These are phyloP conservation scores for Crocidura indochinensis DNA, from an alignment of 2,797 vertebrate genomes.

Conservation along the genomic window DNA sequence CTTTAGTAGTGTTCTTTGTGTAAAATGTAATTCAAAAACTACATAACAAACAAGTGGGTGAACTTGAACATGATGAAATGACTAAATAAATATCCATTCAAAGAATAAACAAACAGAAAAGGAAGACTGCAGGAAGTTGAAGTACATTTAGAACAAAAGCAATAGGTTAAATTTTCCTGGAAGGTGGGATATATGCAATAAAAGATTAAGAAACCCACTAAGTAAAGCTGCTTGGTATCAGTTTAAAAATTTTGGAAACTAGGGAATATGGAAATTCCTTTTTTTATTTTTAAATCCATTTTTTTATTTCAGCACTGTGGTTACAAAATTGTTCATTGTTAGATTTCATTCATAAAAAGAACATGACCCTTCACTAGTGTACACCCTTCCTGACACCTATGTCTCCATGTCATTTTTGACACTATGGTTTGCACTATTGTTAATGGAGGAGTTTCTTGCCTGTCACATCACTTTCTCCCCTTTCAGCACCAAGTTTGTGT, in stretches of 20 bases:
- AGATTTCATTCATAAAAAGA: too few species aligned
- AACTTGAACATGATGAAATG: neutral
- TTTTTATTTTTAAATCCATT: too few species aligned
- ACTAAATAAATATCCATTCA: neutral
- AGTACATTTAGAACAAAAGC: neutral
- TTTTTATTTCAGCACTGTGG: too few species aligned
- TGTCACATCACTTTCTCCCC: too few species aligned
- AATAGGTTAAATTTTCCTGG: neutral
- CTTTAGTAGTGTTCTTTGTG: neutral
- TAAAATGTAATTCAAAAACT: too few species aligned
- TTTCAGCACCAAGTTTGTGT: too few species aligned
- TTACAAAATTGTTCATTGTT: too few species aligned
- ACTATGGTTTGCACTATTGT: too few species aligned
- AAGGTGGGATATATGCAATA: neutral
- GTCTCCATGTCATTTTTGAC: too few species aligned
- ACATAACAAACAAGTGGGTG: neutral
- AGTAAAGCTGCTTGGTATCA: neutral
- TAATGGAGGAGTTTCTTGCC: too few species aligned
- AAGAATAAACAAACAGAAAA: neutral
- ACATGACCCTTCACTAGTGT: too few species aligned
- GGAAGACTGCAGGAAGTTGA: neutral
- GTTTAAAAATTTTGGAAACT: neutral
- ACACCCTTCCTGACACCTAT: too few species aligned
- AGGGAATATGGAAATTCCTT: neutral
- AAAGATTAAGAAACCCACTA: neutral